Conservation (phyloP, 2,797 vertebrate genomes). For the Myotis daubentonii region DNA sequence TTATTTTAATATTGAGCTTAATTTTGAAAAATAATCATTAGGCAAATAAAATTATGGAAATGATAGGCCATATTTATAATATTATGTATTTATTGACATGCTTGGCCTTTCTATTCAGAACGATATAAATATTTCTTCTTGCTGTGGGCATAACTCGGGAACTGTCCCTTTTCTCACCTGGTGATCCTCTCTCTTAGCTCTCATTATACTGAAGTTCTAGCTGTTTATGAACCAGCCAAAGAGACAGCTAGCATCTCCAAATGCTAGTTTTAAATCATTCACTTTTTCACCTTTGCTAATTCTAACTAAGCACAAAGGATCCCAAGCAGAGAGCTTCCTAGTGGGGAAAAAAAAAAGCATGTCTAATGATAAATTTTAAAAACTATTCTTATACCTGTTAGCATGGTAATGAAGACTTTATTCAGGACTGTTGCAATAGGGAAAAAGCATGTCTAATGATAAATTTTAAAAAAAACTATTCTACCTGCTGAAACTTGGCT, state of each 20-base stretch:
- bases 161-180: not conserved
- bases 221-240: slow-evolving; percentile 25
- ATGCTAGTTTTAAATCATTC: not conserved
- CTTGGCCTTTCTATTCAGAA: not conserved
- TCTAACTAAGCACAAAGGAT: slow-evolving; percentile 8
- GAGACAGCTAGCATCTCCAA: not conserved
- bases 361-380: not conserved
- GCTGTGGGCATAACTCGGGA: not conserved
- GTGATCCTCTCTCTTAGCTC: not conserved
- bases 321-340: not conserved
- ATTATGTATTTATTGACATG: not conserved
- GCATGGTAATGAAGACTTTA: not conserved
- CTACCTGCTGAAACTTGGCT: not conserved
- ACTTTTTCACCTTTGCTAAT: not conserved
- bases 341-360: not conserved
- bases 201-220: not conserved
- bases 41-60: not conserved
- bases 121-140: not conserved
- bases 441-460: not conserved
- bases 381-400: not conserved
- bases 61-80: not conserved
- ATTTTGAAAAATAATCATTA: slow-evolving; percentile 4
- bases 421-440: too few relatives aligned
- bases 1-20: not conserved
- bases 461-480: too few relatives aligned